Evolutionary conservation across 2,113 vertebrate species (phyloP).

Genomic region (Phaetusa simplex): DNA sequence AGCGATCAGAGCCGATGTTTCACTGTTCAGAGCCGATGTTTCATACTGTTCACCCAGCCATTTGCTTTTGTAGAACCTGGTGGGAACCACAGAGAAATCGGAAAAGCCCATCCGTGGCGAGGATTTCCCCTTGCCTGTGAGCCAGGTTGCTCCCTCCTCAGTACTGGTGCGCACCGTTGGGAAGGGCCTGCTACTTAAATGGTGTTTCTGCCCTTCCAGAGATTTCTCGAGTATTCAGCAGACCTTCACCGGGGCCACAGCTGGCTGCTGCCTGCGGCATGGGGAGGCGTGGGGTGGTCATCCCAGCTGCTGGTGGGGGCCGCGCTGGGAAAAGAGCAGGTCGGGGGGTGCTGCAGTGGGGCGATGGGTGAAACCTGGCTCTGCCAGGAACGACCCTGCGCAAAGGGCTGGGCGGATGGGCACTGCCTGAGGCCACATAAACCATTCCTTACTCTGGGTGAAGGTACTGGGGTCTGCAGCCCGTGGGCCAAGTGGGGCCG

Average conservation of each 20-base stretch:
- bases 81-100: not conserved
- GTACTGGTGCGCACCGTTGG: fast-evolving
- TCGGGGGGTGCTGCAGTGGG: not conserved
- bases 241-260: fast-evolving
- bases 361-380: not conserved
- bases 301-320: not conserved
- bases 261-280: fast-evolving
- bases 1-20: fast-evolving
- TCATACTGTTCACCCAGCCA: not conserved
- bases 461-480: not conserved
- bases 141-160: not conserved
- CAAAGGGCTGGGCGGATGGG: fast-evolving
- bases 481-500: fast-evolving
- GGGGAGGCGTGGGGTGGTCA: not conserved
- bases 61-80: not conserved
- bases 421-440: not conserved
- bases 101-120: not conserved
- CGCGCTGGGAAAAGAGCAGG: not conserved
- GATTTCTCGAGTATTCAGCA: not conserved
- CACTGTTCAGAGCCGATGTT: too few species aligned
- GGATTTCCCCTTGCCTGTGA: fast-evolving
- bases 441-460: not conserved
- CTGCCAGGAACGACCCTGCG: not conserved
- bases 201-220: not conserved
- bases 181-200: not conserved